Evolutionary conservation across 2,888 invertebrate genomes (phyloP).

Genomic region (Drosophila aldrichi): DNA sequence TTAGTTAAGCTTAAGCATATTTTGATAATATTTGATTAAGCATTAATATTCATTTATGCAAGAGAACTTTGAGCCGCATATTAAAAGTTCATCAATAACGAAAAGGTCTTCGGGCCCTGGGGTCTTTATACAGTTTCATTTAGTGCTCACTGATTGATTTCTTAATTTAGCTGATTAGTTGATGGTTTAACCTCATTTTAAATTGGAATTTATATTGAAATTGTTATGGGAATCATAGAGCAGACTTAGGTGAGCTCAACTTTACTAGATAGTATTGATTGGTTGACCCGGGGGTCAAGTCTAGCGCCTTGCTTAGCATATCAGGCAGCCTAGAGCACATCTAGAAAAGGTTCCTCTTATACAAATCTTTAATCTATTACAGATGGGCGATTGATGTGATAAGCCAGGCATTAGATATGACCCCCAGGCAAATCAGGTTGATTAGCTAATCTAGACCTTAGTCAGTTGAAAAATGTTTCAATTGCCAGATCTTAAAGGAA

Average conservation of each 20-base stretch:
- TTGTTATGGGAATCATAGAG: neutral
- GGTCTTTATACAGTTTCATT: conserved; percentile 6
- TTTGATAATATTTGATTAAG: conserved; percentile 35
- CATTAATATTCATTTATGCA: conserved; percentile 48
- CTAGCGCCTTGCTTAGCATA: no score
- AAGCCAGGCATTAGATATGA: neutral
- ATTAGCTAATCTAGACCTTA: neutral
- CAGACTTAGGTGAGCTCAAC: neutral
- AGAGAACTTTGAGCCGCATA: conserved; percentile 13
- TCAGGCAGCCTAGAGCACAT: no score
- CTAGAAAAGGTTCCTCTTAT: no score
- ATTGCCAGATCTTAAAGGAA: no score
- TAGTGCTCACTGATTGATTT: conserved; percentile 41
- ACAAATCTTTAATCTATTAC: no score
- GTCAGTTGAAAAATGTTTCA: no score
- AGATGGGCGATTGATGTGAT: no score
- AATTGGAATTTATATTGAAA: neutral
- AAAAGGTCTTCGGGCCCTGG: conserved; percentile 25
- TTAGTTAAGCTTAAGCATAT: conserved; percentile 20
- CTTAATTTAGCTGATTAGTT: conserved; percentile 23
- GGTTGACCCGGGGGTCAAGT: no score
- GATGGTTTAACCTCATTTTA: neutral
- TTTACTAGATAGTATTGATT: neutral
- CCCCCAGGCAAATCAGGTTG: neutral
- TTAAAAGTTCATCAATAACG: conserved; percentile 50